Percentiles rank a stretch among this genome's conserved stretches.
phyloP scores from a whole-genome alignment of 1,140 invertebrate genomes.

The Philaenus spumarius region DNA sequence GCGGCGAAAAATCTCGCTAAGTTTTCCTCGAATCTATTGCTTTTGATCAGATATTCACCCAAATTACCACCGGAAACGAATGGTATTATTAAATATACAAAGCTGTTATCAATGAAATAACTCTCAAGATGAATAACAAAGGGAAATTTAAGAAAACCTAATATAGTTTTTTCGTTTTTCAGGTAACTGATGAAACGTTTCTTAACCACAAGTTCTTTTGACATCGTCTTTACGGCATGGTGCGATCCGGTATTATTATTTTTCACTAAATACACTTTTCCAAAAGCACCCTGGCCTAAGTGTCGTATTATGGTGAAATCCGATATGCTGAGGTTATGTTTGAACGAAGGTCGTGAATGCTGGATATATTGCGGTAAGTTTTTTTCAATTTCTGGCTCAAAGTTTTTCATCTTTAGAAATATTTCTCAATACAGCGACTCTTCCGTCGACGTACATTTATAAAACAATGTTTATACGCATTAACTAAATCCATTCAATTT shows the following conservation, averaged over 20 bases:
- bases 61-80: conserved; percentile 77
- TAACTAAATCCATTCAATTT: too few species aligned
- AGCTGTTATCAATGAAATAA: conserved; percentile 80
- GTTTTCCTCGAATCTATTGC: conserved; percentile 69
- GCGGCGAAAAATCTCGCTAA: conserved; percentile 85
- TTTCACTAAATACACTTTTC: too few species aligned
- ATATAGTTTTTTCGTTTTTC: conserved; percentile 76
- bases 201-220: conserved; percentile 80
- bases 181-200: conserved; percentile 82
- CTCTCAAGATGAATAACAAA: conserved; percentile 78
- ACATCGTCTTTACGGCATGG: conserved; percentile 88
- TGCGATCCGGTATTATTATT: conserved; percentile 44
- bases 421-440: too few species aligned
- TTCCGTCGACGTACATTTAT: too few species aligned
- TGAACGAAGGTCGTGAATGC: too few species aligned
- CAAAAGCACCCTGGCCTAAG: too few species aligned
- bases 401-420: too few species aligned
- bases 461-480: too few species aligned
- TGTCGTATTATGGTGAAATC: too few species aligned
- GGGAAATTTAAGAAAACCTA: conserved; percentile 71
- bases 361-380: too few species aligned
- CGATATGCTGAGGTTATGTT: too few species aligned
- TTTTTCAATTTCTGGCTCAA: too few species aligned
- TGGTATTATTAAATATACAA: conserved; percentile 79
- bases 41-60: conserved; percentile 66